phyloP scores from a whole-genome alignment of 1,140 invertebrate genomes.

The Coenobita brevimanus region DNA sequence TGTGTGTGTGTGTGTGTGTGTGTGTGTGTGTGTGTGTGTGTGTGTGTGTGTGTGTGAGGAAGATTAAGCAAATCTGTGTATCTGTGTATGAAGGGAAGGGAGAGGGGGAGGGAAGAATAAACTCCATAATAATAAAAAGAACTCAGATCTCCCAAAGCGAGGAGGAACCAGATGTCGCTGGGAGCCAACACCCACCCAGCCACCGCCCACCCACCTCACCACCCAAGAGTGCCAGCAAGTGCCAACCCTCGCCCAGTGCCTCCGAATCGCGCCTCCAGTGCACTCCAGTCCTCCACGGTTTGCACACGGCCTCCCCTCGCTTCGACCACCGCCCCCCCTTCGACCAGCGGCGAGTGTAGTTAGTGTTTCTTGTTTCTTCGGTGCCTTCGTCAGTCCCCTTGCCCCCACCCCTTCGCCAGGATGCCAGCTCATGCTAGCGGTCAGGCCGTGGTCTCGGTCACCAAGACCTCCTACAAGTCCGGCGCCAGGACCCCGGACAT shows the following conservation, averaged over 20 bases:
- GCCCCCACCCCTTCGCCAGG: not conserved
- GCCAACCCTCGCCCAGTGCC: conserved; percentile 50
- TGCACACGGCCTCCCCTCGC: not conserved
- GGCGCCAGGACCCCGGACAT: conserved; percentile 45
- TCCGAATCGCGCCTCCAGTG: conserved; percentile 51
- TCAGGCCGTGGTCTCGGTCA: conserved; percentile 30
- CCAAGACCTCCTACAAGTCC: conserved; percentile 59
- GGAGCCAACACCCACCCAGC: too few species aligned
- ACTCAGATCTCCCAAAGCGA: too few species aligned
- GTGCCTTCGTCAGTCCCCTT: not conserved
- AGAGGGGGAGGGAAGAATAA: too few species aligned
- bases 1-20: too few species aligned
- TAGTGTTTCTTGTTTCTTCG: not conserved
- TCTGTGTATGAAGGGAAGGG: too few species aligned
- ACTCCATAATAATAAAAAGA: too few species aligned
- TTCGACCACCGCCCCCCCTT: not conserved
- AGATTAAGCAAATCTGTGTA: too few species aligned
- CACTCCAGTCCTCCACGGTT: conserved; percentile 49
- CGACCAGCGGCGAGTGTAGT: not conserved
- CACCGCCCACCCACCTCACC: too few species aligned
- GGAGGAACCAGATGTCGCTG: too few species aligned
- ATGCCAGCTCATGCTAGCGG: conserved; percentile 54
- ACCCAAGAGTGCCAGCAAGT: not conserved
- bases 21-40: too few species aligned
- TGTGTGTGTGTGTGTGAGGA: too few species aligned